Conservation (phyloP, 1,140 invertebrate genomes). For the Drosophila parvula region DNA sequence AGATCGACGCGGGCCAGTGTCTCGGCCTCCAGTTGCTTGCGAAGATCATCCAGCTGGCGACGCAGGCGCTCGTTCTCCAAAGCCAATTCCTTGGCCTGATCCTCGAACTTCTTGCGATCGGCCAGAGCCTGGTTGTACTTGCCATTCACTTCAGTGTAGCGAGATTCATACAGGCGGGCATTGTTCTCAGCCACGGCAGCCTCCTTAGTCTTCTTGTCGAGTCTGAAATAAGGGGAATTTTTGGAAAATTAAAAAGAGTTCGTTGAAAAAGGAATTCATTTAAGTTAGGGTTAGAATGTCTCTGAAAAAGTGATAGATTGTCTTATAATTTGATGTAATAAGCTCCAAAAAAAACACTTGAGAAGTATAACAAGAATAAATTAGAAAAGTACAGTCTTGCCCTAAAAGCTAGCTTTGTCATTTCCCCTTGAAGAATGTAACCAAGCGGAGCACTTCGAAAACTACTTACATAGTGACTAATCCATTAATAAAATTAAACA, state of each 20-base stretch:
- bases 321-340: no score
- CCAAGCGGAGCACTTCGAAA: neutral
- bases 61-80: constrained; percentile 91
- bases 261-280: neutral
- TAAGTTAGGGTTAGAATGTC: neutral
- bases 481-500: neutral
- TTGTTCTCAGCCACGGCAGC: constrained; percentile 89
- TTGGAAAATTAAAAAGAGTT: neutral
- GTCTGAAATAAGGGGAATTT: constrained; percentile 84
- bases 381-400: neutral
- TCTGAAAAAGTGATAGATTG: neutral
- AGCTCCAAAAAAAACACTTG: neutral
- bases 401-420: no score
- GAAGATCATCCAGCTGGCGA: constrained; percentile 90
- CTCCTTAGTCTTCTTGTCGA: constrained; percentile 93
- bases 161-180: constrained; percentile 88
- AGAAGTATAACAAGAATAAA: neutral
- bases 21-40: constrained; percentile 96
- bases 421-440: neutral
- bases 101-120: constrained; percentile 92
- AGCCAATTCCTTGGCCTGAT: constrained; percentile 90
- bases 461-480: neutral
- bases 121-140: constrained; percentile 91
- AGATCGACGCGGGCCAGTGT: constrained; percentile 95
- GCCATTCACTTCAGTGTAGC: constrained; percentile 89